Conservation (phyloP, 2,113 vertebrate species). For the Panthera leo region DNA sequence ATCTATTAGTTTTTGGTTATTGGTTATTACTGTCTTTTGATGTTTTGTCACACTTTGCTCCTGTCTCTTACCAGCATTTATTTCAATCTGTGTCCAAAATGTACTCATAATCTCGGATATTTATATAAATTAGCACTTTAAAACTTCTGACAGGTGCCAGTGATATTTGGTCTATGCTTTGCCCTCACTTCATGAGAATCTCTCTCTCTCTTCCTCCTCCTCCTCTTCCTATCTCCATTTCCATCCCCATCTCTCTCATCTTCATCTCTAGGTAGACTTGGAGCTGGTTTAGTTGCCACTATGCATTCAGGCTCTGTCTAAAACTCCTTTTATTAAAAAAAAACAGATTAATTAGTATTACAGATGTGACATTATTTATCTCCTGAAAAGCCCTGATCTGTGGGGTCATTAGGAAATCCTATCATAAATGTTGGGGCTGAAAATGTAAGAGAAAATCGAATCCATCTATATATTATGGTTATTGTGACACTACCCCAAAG, state of each 20-base stretch:
- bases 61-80: not conserved
- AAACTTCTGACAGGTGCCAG: not conserved
- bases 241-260: not conserved
- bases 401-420: not conserved
- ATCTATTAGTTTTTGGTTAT: not conserved
- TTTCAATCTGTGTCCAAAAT: not conserved
- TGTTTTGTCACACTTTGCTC: not conserved
- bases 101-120: not conserved
- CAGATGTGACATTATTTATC: not conserved
- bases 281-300: not conserved
- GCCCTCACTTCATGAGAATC: not conserved
- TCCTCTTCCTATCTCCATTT: not conserved
- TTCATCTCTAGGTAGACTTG: not conserved
- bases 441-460: not conserved
- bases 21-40: not conserved
- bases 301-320: not conserved
- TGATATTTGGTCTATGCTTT: not conserved
- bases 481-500: not conserved
- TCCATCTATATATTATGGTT: not conserved
- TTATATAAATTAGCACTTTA: not conserved
- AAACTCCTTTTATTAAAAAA: not conserved
- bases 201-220: not conserved
- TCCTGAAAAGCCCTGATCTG: not conserved
- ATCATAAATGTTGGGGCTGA: not conserved
- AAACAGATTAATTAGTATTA: not conserved